Conservation (phyloP, 2,888 invertebrate genomes). For the Nysson spinosus region DNA sequence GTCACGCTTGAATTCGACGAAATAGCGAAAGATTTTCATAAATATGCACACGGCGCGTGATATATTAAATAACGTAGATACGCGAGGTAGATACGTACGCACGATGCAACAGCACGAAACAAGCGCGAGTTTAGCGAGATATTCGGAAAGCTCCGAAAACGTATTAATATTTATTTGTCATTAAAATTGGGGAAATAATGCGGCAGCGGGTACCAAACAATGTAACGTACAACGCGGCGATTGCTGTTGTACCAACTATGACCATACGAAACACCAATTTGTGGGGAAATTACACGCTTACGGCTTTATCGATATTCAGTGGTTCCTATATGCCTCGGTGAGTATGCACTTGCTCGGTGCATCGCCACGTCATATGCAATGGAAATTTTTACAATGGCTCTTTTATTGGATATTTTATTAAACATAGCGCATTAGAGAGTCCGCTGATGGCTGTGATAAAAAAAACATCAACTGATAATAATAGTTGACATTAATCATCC, state of each 20-base stretch:
- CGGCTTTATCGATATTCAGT: conserved; percentile 34
- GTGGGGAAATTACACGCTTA: conserved; percentile 26
- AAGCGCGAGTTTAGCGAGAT: background rate
- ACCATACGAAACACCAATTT: conserved; percentile 18
- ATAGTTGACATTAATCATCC: too few relatives aligned
- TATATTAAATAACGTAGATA: too few relatives aligned
- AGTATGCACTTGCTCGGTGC: conserved; percentile 15
- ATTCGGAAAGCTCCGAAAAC: background rate
- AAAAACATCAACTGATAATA: background rate
- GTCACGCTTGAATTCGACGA: too few relatives aligned
- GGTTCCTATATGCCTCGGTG: conserved; percentile 6
- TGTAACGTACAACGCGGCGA: conserved; percentile 13
- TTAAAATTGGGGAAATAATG: background rate
- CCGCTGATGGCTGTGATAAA: conserved; percentile 3
- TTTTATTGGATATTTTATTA: conserved; percentile 11
- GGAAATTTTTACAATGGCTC: conserved; percentile 15
- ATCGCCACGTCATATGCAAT: background rate
- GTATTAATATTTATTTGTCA: background rate
- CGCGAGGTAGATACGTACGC: too few relatives aligned
- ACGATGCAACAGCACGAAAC: too few relatives aligned
- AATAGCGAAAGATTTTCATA: too few relatives aligned
- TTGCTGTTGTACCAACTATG: conserved; percentile 13
- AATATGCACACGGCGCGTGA: too few relatives aligned
- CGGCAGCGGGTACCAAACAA: background rate
- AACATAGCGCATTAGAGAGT: conserved; percentile 1